Evolutionary conservation across 2,888 invertebrate genomes (phyloP).

Genomic region (Phalangium opilio): DNA sequence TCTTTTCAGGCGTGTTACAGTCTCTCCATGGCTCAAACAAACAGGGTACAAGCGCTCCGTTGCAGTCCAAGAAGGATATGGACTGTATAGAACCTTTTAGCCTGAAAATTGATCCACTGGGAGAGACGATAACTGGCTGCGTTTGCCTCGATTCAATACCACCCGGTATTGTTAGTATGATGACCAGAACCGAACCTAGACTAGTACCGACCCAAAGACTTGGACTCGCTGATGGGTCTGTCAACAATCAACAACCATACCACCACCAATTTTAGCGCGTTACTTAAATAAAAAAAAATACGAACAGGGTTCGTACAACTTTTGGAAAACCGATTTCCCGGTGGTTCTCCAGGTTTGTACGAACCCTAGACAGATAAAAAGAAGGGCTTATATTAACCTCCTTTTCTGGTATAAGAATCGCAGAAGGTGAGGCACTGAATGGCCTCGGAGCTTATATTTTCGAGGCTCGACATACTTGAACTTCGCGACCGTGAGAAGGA

Average conservation of each 20-base stretch:
- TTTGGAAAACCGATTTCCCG: not conserved
- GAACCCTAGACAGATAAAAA: not conserved
- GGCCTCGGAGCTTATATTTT: slow-evolving; percentile 90
- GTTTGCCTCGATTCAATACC: slow-evolving; percentile 62
- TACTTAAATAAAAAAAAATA: not conserved
- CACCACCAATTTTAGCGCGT: not conserved
- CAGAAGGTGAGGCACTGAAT: slow-evolving; percentile 91
- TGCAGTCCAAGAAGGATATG: slow-evolving; percentile 91
- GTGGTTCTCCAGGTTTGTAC: not conserved
- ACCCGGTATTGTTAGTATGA: slow-evolving; percentile 59
- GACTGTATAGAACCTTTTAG: slow-evolving; percentile 86
- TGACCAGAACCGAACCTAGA: slow-evolving; percentile 84
- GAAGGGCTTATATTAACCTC: slow-evolving; percentile 46
- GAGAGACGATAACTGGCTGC: slow-evolving; percentile 55
- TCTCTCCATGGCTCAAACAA: slow-evolving; percentile 87
- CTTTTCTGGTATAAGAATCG: slow-evolving; percentile 85
- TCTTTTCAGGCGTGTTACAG: slow-evolving; percentile 10
- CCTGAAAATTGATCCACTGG: slow-evolving; percentile 85
- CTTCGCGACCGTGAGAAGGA: slow-evolving; percentile 91
- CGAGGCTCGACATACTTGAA: slow-evolving; percentile 93
- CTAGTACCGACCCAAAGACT: slow-evolving; percentile 97
- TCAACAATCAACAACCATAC: slow-evolving; percentile 10
- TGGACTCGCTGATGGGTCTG: slow-evolving; percentile 72
- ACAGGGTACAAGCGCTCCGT: slow-evolving; percentile 77
- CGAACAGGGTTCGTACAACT: not conserved